Base-by-base conservation (phyloP, 2,113 vertebrate genomes). In the Donacobius atricapilla region DNA sequence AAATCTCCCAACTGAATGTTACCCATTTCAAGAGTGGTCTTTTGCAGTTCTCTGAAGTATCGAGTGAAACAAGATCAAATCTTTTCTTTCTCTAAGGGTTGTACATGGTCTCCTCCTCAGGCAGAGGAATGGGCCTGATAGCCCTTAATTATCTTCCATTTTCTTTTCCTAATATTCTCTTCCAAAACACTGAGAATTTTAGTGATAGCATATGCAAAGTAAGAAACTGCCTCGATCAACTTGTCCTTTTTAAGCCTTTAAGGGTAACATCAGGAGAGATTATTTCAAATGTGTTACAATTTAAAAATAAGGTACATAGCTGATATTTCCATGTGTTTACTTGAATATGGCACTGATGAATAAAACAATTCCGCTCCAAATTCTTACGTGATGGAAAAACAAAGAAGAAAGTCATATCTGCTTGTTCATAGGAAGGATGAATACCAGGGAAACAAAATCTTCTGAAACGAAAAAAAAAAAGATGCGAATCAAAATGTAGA, bases 31-130 rank as follows among this genome's bases (percentile, higher is more conserved):
- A 95, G 69, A 93, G 56, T 37, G 37, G 57, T 89, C 80, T 95
- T 94, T 94, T 95, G 81, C 95, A 94, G 69, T 92, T 95, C n/a
- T 76, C 53, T 82, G 81, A 89, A 89, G n/a, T 71, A 60, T 7
- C 28, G 37, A 89, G 28, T 71, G 80, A 90, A 92, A 70, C 47
- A 81, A 56, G 44, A 82, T 68, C 65, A 91, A 44, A 50, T 86
- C 21, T 81, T 80, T 69, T 61, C 45, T 80, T 87, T 84, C 31
- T 86, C 28, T 63, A 50, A 50, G 64, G 33, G 24, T 44, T 86
- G n/a, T 65, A 57, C 42, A 2, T 5, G 0, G 25, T 63, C 68
- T 92, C 9, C 21, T 75, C 27, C 24, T 71, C 50, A 5, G 9
- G 58, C 25, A 86, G 48, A 80, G 14, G 33, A 73, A 94, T 28